These are phyloP conservation scores for Pantherophis vulpinus DNA, from an alignment of 2,797 vertebrate genomes.

Conservation along the genomic window DNA sequence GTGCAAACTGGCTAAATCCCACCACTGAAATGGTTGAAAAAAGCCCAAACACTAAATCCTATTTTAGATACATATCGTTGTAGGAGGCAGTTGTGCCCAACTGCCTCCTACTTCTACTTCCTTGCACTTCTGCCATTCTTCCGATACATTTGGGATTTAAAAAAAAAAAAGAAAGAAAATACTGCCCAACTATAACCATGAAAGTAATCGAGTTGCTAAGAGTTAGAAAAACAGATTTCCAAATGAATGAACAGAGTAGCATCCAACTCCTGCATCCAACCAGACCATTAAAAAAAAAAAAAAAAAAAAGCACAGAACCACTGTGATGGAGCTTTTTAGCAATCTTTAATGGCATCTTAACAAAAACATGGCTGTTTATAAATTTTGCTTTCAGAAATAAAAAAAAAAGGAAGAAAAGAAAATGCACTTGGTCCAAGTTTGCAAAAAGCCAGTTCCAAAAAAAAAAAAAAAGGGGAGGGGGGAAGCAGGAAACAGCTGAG, in stretches of 20 bases:
- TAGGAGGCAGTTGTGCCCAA: not conserved
- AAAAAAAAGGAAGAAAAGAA: conserved; percentile 48
- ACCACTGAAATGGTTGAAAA: not conserved
- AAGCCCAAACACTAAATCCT: not conserved
- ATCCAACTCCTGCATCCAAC: conserved; percentile 23
- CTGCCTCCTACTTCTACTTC: not conserved
- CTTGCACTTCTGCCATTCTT: not conserved
- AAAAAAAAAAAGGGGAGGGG: conserved; percentile 10
- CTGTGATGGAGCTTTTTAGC: conserved; percentile 42
- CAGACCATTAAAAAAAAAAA: conserved; percentile 22
- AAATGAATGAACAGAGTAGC: not conserved
- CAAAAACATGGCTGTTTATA: conserved; percentile 60
- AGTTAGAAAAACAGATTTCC: conserved; percentile 37
- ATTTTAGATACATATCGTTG: not conserved
- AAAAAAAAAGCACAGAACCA: conserved; percentile 40
- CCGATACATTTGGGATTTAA: not conserved
- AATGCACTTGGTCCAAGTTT: conserved; percentile 65
- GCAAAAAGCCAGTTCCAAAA: conserved; percentile 40
- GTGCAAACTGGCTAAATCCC: no score
- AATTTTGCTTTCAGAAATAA: conserved; percentile 62
- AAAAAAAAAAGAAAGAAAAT: not conserved
- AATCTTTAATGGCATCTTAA: conserved; percentile 73
- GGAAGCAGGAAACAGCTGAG: conserved; percentile 12
- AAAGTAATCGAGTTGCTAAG: conserved; percentile 10
- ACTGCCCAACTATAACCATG: not conserved